phyloP scores from a whole-genome alignment of 2,888 invertebrate genomes.

The Brenthis hecate region DNA sequence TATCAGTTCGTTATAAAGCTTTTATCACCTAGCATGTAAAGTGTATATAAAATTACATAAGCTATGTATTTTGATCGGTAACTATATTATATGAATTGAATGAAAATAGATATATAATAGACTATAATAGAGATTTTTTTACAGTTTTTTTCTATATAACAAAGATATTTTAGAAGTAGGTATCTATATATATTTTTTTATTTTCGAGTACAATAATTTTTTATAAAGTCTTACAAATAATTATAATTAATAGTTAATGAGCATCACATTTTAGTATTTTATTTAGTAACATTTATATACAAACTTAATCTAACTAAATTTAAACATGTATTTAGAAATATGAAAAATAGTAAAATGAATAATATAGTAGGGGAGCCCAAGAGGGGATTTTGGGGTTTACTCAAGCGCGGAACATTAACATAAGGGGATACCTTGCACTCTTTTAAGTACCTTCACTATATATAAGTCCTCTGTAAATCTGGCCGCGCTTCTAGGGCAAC shows the following conservation, averaged over 20 bases:
- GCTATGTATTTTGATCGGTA: slow-evolving; percentile 1
- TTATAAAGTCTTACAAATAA: slow-evolving; percentile 19
- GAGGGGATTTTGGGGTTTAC: no score
- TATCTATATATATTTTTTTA: neutral
- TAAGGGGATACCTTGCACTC: no score
- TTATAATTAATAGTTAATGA: slow-evolving; percentile 55
- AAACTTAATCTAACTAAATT: slow-evolving; percentile 14
- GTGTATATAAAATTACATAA: neutral
- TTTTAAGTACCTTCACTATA: no score
- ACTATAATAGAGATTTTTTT: neutral
- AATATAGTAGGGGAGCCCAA: no score
- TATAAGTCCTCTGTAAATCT: no score
- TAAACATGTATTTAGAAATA: neutral
- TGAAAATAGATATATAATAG: neutral
- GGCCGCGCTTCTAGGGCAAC: no score
- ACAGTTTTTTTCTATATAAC: neutral
- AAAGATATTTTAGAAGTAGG: neutral
- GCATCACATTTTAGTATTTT: slow-evolving; percentile 64
- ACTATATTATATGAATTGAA: slow-evolving; percentile 8
- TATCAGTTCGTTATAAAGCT: slow-evolving; percentile 77
- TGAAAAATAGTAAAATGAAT: no score
- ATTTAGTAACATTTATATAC: slow-evolving; percentile 40
- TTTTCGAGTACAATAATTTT: neutral
- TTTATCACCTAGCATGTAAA: slow-evolving; percentile 26
- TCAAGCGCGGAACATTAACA: no score